Percentiles rank a stretch among this genome's conserved stretches.
Conservation (phyloP, 2,113 vertebrate species). For the Scomber scombrus region DNA sequence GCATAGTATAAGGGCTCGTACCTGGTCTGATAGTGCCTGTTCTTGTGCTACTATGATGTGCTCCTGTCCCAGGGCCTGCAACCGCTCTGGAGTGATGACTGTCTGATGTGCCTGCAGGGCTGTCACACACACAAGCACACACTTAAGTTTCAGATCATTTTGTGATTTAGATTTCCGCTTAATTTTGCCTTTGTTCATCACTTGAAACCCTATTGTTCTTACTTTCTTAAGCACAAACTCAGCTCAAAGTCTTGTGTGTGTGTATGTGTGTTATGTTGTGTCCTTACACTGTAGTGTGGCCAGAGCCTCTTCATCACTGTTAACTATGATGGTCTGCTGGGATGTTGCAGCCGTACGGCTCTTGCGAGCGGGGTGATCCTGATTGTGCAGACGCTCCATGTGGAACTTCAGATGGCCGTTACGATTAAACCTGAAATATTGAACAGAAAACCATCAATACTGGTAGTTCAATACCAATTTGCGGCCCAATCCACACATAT, state of each 20-base stretch:
- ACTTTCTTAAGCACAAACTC: neutral
- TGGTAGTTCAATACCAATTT: neutral
- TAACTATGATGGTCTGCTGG: conserved; percentile 93
- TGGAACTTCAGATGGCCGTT: conserved; percentile 99
- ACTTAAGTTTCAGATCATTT: neutral
- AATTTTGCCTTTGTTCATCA: neutral
- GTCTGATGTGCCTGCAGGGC: conserved; percentile 90
- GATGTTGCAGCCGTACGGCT: conserved; percentile 48
- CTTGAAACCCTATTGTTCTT: neutral
- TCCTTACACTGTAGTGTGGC: conserved; percentile 89
- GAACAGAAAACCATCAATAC: neutral
- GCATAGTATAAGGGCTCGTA: conserved; percentile 44
- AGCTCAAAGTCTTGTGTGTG: neutral
- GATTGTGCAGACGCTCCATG: conserved; percentile 94
- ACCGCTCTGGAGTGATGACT: conserved; percentile 86
- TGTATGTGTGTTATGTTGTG: neutral
- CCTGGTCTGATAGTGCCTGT: conserved; percentile 89
- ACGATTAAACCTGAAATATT: conserved; percentile 91
- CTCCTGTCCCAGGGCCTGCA: conserved; percentile 92
- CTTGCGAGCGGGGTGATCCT: conserved; percentile 84
- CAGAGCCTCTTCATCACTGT: conserved; percentile 92
- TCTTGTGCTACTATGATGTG: conserved; percentile 96
- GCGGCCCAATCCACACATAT: neutral
- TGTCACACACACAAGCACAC: conserved; percentile 58
- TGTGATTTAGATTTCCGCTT: neutral